These are phyloP conservation scores for Dryobota labecula DNA, from an alignment of 2,888 invertebrate species.

Conservation along the genomic window DNA sequence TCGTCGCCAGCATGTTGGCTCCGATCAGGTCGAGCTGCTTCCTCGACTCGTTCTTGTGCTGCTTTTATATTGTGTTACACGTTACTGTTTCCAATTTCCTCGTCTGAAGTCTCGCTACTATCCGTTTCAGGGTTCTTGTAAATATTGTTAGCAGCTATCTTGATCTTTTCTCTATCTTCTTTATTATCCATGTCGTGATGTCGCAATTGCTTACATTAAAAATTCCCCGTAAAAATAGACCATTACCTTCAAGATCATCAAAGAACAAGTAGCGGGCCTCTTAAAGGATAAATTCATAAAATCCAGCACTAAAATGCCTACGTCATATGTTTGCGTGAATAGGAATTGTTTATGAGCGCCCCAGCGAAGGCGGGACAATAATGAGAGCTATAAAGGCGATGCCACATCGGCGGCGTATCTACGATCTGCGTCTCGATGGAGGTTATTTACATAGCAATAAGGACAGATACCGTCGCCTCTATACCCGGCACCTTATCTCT, in stretches of 20 bases:
- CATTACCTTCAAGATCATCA: constrained; percentile 53
- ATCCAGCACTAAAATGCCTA: constrained; percentile 61
- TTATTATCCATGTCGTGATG: constrained; percentile 9
- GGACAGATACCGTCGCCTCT: constrained; percentile 82
- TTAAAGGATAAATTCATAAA: constrained; percentile 64
- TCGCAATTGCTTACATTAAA: constrained; percentile 42
- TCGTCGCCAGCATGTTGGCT: too few relatives aligned
- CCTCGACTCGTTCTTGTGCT: too few relatives aligned
- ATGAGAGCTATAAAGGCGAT: constrained; percentile 84
- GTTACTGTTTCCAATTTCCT: too few relatives aligned
- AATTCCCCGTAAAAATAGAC: constrained; percentile 38
- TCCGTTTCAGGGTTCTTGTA: too few relatives aligned
- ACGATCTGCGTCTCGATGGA: constrained; percentile 86
- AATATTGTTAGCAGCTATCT: too few relatives aligned
- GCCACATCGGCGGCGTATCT: constrained; percentile 87
- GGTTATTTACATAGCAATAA: constrained; percentile 90
- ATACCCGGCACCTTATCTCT: constrained; percentile 82
- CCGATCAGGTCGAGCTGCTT: too few relatives aligned
- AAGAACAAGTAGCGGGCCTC: constrained; percentile 52
- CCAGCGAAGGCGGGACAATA: constrained; percentile 68
- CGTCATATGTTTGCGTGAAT: constrained; percentile 67
- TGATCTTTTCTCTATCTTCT: too few relatives aligned
- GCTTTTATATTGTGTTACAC: too few relatives aligned
- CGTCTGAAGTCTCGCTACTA: too few relatives aligned
- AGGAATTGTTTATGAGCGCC: constrained; percentile 66